phyloP scores from a whole-genome alignment of 2,888 invertebrate species.

The Auanema freiburgensis region DNA sequence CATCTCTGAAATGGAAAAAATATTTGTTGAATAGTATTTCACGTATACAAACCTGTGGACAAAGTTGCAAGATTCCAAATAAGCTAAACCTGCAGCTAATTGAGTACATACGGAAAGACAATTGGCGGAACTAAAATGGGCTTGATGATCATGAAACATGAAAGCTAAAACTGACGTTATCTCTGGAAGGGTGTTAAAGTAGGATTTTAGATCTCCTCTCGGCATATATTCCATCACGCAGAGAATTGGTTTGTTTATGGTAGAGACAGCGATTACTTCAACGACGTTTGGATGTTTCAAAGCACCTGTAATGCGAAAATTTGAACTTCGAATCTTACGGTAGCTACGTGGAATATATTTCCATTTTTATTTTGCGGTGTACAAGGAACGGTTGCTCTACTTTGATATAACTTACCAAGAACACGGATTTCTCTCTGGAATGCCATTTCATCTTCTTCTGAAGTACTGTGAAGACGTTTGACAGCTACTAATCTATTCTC shows the following conservation, averaged over 20 bases:
- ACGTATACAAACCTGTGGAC: slow-evolving; percentile 74
- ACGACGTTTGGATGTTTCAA: slow-evolving; percentile 56
- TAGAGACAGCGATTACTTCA: slow-evolving; percentile 50
- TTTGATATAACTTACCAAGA: slow-evolving; percentile 22
- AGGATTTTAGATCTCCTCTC: slow-evolving; percentile 81
- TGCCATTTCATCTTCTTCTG: slow-evolving; percentile 40
- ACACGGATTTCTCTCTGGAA: slow-evolving; percentile 53
- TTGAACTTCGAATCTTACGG: no score
- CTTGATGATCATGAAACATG: background rate
- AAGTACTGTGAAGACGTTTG: slow-evolving; percentile 40
- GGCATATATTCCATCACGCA: slow-evolving; percentile 87
- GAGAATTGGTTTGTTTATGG: slow-evolving; percentile 71
- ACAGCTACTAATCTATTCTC: slow-evolving; percentile 45
- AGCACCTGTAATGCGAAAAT: no score
- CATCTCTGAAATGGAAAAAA: slow-evolving; percentile 29
- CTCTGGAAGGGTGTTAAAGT: slow-evolving; percentile 52
- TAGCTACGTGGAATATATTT: background rate
- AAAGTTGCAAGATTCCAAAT: slow-evolving; percentile 83
- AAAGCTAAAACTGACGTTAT: slow-evolving; percentile 30
- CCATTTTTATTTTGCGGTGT: background rate
- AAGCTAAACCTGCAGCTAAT: slow-evolving; percentile 86
- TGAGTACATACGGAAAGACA: slow-evolving; percentile 66
- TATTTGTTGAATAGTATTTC: background rate
- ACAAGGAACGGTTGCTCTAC: background rate
- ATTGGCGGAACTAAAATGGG: slow-evolving; percentile 27